These are phyloP conservation scores for Penaeus japonicus DNA, from an alignment of 1,140 invertebrate species.

Conservation along the genomic window DNA sequence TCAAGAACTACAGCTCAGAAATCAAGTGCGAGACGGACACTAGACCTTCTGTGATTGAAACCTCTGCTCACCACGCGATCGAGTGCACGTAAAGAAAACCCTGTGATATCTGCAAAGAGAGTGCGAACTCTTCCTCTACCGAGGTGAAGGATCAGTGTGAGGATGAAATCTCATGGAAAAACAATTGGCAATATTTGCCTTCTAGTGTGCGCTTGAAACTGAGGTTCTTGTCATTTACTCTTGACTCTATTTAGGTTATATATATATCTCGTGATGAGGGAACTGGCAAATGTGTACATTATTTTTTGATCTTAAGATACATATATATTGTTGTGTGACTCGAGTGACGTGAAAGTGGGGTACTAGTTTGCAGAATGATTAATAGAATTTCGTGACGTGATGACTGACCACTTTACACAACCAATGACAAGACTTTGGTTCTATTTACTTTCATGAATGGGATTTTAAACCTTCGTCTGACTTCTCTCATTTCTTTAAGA, in stretches of 20 bases:
- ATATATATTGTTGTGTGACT: no score
- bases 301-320: no score
- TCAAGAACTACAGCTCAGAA: conserved; percentile 45
- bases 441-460: background rate
- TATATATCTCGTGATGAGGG: no score
- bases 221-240: no score
- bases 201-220: no score
- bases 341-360: no score
- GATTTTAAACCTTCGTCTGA: background rate
- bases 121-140: background rate
- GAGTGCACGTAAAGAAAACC: conserved; percentile 80
- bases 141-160: background rate
- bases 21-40: conserved; percentile 61
- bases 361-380: no score
- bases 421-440: no score
- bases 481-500: conserved; percentile 1
- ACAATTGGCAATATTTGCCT: background rate
- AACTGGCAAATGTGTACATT: no score
- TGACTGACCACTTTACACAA: no score
- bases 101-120: background rate
- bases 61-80: conserved; percentile 84
- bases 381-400: no score
- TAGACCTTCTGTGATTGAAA: conserved; percentile 82
- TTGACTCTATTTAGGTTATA: no score
- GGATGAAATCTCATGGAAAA: background rate